Evolutionary conservation across 2,888 invertebrate species (phyloP).

Genomic region (Athrips mouffetella): DNA sequence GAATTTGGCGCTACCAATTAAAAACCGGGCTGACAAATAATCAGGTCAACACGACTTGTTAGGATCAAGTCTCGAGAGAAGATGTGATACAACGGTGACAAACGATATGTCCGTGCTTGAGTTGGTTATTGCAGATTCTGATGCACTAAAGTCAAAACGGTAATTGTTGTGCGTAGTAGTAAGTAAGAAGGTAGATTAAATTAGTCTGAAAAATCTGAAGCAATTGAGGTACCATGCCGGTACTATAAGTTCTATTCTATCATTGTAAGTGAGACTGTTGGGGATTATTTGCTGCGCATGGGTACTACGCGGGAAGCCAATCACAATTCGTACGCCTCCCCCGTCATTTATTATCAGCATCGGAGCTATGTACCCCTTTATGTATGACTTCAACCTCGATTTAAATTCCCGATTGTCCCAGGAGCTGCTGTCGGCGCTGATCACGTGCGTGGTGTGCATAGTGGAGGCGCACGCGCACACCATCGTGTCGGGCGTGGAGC

Average conservation of each 20-base stretch:
- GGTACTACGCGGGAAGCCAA: too few species aligned
- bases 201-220: neutral
- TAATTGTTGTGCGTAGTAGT: neutral
- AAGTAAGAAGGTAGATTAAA: neutral
- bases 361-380: neutral
- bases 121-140: neutral
- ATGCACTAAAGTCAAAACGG: neutral
- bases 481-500: conserved; percentile 53
- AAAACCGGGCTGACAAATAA: neutral
- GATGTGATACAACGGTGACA: neutral
- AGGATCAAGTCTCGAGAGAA: neutral
- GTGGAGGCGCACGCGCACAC: conserved; percentile 83
- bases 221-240: neutral
- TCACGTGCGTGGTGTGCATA: conserved; percentile 82
- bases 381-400: neutral
- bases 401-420: conserved; percentile 36
- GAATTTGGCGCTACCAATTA: neutral
- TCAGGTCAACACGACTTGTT: neutral
- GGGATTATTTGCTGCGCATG: too few species aligned
- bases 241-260: neutral
- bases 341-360: too few species aligned
- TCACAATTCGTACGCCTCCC: too few species aligned
- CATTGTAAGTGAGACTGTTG: neutral
- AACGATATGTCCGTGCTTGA: neutral
- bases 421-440: conserved; percentile 84